Conservation (phyloP, 2,797 vertebrate genomes). For the Alca torda region DNA sequence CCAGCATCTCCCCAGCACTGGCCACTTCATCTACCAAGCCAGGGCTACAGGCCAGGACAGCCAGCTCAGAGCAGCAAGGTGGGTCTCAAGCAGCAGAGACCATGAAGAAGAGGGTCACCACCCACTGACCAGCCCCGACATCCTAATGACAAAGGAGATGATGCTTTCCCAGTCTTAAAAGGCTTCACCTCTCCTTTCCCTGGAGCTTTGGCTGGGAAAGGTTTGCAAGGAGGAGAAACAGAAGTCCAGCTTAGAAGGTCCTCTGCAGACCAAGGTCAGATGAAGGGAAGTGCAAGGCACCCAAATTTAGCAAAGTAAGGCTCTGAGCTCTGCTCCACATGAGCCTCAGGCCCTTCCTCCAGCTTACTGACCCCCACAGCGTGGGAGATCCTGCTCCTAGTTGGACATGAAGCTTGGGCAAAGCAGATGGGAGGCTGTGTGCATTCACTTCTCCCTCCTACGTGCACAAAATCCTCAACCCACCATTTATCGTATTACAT, state of each 20-base stretch:
- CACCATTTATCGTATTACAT: slow-evolving; percentile 57
- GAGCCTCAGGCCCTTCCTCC: neutral
- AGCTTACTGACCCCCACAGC: fast-evolving
- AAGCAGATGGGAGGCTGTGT: neutral
- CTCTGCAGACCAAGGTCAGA: neutral
- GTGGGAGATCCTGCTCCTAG: neutral
- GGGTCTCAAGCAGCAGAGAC: neutral
- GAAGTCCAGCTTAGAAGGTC: neutral
- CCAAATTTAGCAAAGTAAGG: neutral
- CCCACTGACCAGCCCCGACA: neutral
- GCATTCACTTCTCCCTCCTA: neutral
- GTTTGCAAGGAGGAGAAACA: neutral
- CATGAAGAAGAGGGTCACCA: neutral
- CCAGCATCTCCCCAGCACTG: neutral
- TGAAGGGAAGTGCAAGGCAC: neutral
- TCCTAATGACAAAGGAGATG: neutral
- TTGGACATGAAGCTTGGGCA: fast-evolving
- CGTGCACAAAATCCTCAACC: neutral
- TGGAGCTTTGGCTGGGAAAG: neutral
- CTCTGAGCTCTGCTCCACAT: neutral
- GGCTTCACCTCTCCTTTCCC: neutral
- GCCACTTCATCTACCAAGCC: neutral
- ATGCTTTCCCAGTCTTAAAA: neutral
- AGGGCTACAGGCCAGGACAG: neutral
- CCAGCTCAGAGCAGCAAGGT: neutral